Conservation (phyloP, 2,888 invertebrate species). For the Drosophila paucipuncta region DNA sequence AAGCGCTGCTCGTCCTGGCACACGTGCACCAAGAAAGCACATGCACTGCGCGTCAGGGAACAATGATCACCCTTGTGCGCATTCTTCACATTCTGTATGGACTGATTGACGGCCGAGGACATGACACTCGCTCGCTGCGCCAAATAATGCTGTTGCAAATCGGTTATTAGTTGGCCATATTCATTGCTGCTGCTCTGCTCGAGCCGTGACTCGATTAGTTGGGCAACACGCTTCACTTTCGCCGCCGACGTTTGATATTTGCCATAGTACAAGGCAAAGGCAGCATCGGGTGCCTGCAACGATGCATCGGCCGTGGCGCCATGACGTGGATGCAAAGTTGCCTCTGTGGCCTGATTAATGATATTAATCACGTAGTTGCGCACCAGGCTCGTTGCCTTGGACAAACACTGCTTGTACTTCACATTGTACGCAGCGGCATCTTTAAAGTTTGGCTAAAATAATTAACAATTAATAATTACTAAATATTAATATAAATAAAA, state of each 20-base stretch:
- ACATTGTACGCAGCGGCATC: constrained; percentile 93
- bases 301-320: constrained; percentile 44
- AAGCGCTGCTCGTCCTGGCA: constrained; percentile 97
- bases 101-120: constrained; percentile 89
- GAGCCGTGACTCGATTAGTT: constrained; percentile 92
- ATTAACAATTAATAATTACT: not conserved
- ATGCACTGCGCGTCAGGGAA: constrained; percentile 93
- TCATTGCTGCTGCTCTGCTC: constrained; percentile 90
- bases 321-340: constrained; percentile 87
- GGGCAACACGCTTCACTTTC: constrained; percentile 92
- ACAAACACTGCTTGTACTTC: constrained; percentile 94
- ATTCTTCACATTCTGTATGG: constrained; percentile 88
- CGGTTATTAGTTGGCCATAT: constrained; percentile 90
- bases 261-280: constrained; percentile 95
- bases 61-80: constrained; percentile 92
- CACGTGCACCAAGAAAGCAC: constrained; percentile 95
- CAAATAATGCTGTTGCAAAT: constrained; percentile 94
- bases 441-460: constrained; percentile 90
- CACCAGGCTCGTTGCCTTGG: constrained; percentile 92
- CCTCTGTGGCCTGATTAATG: constrained; percentile 92
- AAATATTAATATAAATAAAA: not conserved
- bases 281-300: constrained; percentile 87
- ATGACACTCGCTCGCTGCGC: constrained; percentile 89
- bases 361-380: constrained; percentile 92
- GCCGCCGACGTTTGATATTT: constrained; percentile 97